Evolutionary conservation across 2,888 invertebrate species (phyloP), one percentile per base, ranked within the genome.

Genomic region (Sialis fuliginosa): DNA sequence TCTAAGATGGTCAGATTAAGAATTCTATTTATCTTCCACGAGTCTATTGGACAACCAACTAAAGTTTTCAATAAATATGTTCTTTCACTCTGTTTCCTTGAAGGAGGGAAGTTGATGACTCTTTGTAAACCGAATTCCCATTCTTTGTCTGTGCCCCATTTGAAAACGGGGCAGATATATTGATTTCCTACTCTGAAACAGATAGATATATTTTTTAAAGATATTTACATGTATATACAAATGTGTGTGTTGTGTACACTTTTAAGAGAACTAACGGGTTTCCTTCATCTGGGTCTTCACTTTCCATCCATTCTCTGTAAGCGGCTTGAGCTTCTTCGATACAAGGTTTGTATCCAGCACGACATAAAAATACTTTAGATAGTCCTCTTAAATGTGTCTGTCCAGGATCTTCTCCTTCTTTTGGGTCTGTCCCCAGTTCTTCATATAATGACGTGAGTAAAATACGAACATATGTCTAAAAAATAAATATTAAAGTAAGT

Each of bases 51-150:
- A 61, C 87, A 87, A 1, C 87, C 84, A 0, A 85, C 83, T 3
- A 86, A 63, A 1, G 81, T 82, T 62, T 85, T 86, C 44, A 86
- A 61, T 3, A 87, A 68, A 60, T 81, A 85, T 0, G 84, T 83
- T 53, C 86, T 67, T 60, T 87, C 87, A 52, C 76, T 83, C 56
- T 77, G 78, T 54, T 77, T 77, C 43, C 85, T 69, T 1, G 73
- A 71, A 1, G 73, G 64, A 0, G 86, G 84, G 63, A 86, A 86
- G 56, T 82, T 75, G 44, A 82, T 77, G 0, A 86, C 77, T 7
- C 85, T 70, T 52, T 85, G 75, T 1, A 88, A 68, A 34, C 85
- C 86, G 54, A 87, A 87, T 52, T 85, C 77, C 86, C 86, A 88
- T 61, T 87, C 86, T 41, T 81, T 77, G 54, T 72, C 70, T 0